These are phyloP conservation scores for Ptychadena robeensis DNA, from an alignment of 2,797 vertebrate genomes.

Conservation along the genomic window DNA sequence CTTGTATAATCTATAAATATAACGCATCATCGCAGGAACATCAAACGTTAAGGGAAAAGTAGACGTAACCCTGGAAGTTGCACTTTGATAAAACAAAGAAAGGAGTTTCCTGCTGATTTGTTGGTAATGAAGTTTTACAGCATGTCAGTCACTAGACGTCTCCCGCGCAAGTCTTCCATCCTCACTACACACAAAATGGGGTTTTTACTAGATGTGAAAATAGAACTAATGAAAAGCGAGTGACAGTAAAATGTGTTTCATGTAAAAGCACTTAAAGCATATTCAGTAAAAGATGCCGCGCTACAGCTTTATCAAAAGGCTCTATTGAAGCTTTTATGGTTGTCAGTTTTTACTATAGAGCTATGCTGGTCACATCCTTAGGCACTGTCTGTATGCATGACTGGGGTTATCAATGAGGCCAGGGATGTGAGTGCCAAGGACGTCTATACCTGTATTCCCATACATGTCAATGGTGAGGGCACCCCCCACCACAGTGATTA, in stretches of 20 bases:
- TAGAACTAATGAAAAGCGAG: not conserved
- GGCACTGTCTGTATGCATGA: no score
- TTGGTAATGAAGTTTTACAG: conserved; percentile 30
- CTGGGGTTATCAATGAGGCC: no score
- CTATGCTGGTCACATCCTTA: no score
- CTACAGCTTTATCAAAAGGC: no score
- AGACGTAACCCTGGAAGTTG: conserved; percentile 11
- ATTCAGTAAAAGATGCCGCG: no score
- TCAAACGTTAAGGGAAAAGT: conserved; percentile 29
- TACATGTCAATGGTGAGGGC: no score
- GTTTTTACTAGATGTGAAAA: not conserved
- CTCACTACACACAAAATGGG: not conserved
- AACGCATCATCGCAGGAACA: not conserved
- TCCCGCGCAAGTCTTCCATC: not conserved
- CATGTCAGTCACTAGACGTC: conserved; percentile 2
- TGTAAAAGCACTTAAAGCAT: not conserved
- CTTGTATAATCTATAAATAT: not conserved
- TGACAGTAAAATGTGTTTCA: not conserved
- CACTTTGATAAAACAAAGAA: conserved; percentile 8
- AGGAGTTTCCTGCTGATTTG: conserved; percentile 17
- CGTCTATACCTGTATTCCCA: no score
- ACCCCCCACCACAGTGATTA: no score
- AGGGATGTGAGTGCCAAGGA: no score
- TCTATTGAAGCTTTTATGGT: no score
- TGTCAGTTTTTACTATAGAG: no score